These are phyloP conservation scores for Monochamus alternatus DNA, from an alignment of 2,888 invertebrate genomes.

Conservation along the genomic window DNA sequence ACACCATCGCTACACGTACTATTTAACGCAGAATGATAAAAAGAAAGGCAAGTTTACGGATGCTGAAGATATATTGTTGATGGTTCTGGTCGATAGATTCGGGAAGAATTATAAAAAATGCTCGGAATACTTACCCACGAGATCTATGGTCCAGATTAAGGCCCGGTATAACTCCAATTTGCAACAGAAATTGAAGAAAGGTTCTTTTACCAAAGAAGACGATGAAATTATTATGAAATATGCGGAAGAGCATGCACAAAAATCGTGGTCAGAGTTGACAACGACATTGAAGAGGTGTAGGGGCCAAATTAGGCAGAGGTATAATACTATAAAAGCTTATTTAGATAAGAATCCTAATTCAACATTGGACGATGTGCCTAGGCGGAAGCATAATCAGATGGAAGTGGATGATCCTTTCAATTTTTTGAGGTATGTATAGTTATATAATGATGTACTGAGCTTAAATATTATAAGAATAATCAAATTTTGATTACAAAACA, in stretches of 20 bases:
- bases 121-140: slow-evolving; percentile 75
- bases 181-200: slow-evolving; percentile 65
- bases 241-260: slow-evolving; percentile 71
- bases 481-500: too few species aligned
- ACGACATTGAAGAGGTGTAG: slow-evolving; percentile 74
- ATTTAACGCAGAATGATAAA: slow-evolving; percentile 67
- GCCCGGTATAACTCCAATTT: slow-evolving; percentile 62
- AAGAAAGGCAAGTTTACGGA: slow-evolving; percentile 78
- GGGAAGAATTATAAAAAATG: slow-evolving; percentile 76
- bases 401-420: slow-evolving; percentile 45
- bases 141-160: slow-evolving; percentile 77
- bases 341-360: slow-evolving; percentile 71
- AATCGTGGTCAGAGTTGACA: slow-evolving; percentile 73
- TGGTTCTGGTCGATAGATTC: slow-evolving; percentile 77
- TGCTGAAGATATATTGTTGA: slow-evolving; percentile 79
- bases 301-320: slow-evolving; percentile 77
- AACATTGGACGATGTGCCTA: slow-evolving; percentile 68
- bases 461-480: too few species aligned
- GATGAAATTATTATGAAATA: slow-evolving; percentile 76
- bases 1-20: slow-evolving; percentile 74
- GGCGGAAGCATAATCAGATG: slow-evolving; percentile 60
- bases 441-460: neutral
- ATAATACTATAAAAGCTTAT: slow-evolving; percentile 73
- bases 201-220: slow-evolving; percentile 77
- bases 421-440: slow-evolving; percentile 49